phyloP scores from a whole-genome alignment of 2,888 invertebrate genomes.

The Oscheius sp. region DNA sequence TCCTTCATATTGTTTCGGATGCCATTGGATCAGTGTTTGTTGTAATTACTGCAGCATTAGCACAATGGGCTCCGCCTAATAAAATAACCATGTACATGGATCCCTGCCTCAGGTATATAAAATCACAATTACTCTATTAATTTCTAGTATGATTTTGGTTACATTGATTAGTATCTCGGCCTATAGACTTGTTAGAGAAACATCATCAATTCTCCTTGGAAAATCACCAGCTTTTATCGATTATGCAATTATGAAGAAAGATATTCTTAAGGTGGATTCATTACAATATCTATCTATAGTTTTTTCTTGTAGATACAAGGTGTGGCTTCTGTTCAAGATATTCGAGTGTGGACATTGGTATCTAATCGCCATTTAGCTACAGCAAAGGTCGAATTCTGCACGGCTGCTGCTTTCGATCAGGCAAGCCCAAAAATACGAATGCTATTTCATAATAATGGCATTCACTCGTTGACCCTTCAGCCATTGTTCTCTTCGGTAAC shows the following conservation, averaged over 20 bases:
- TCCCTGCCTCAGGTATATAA: conserved; percentile 80
- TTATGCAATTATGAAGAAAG: conserved; percentile 70
- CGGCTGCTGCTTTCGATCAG: conserved; percentile 71
- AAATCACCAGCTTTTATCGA: conserved; percentile 98
- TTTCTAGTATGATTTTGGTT: conserved; percentile 41
- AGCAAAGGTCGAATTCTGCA: conserved; percentile 69
- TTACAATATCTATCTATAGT: background rate
- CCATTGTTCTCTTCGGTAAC: conserved; percentile 70
- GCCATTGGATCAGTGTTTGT: conserved; percentile 94
- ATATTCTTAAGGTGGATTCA: conserved; percentile 53
- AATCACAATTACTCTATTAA: conserved; percentile 13
- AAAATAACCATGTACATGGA: conserved; percentile 83
- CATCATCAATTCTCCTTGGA: conserved; percentile 91
- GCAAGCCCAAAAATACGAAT: conserved; percentile 72
- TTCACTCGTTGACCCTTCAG: conserved; percentile 75
- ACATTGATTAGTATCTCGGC: conserved; percentile 49
- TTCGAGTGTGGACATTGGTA: conserved; percentile 74
- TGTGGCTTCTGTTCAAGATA: conserved; percentile 72
- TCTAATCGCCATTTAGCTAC: conserved; percentile 65
- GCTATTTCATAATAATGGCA: conserved; percentile 73
- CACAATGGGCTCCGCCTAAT: conserved; percentile 77
- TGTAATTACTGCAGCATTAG: conserved; percentile 82
- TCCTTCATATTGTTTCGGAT: conserved; percentile 94
- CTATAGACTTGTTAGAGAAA: conserved; percentile 80
- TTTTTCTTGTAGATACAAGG: conserved; percentile 70